phyloP scores from a whole-genome alignment of 2,797 vertebrate genomes.

The Enteromius anoplus region DNA sequence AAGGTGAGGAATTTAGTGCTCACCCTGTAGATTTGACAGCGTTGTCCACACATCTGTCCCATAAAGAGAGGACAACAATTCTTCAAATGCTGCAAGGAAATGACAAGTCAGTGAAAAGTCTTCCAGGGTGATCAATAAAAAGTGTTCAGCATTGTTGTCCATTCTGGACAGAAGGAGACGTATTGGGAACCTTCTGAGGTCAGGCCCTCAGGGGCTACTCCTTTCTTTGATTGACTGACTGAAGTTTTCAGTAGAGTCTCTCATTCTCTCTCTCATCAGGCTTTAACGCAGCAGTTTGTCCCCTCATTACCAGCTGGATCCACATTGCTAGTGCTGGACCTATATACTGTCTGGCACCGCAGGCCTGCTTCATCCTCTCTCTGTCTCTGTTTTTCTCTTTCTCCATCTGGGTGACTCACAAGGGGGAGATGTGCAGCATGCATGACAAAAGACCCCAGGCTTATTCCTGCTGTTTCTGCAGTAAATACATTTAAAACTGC shows the following conservation, averaged over 20 bases:
- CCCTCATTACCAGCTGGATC: conserved; percentile 81
- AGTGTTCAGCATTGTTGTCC: conserved; percentile 70
- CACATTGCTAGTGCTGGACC: conserved; percentile 68
- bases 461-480: conserved; percentile 51
- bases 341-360: conserved; percentile 64
- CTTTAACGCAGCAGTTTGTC: conserved; percentile 81
- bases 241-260: conserved; percentile 68
- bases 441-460: conserved; percentile 54
- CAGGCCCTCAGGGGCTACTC: conserved; percentile 67
- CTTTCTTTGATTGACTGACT: conserved; percentile 68
- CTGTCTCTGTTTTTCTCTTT: conserved; percentile 47
- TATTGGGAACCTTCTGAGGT: conserved; percentile 53
- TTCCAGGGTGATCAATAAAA: conserved; percentile 77
- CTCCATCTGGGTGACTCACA: conserved; percentile 46
- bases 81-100: conserved; percentile 73
- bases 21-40: conserved; percentile 33
- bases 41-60: conserved; percentile 61
- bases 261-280: conserved; percentile 69
- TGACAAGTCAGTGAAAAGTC: conserved; percentile 75
- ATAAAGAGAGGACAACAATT: conserved; percentile 58
- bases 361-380: conserved; percentile 65
- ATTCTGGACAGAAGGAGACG: conserved; percentile 71
- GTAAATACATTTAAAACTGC: conserved; percentile 55
- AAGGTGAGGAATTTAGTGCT: conserved; percentile 38
- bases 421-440: conserved; percentile 48